Conservation (phyloP, 2,888 invertebrate genomes). For the Oligia fasciuncula region DNA sequence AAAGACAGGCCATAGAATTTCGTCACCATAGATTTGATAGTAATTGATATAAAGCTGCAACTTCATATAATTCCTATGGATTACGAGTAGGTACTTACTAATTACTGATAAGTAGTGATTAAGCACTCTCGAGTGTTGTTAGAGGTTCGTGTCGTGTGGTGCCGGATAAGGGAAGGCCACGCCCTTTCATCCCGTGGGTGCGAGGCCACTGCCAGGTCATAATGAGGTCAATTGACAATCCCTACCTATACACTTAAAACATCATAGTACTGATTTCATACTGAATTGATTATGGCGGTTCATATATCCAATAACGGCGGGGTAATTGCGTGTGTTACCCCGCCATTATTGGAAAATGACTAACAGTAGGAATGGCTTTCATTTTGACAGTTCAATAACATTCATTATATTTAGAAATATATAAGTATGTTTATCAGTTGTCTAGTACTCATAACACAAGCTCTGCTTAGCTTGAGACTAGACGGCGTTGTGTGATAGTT, state of each 20-base stretch:
- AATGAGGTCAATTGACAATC: slow-evolving; percentile 54
- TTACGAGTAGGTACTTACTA: neutral
- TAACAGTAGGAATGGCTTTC: no score
- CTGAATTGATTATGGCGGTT: neutral
- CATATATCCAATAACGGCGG: neutral
- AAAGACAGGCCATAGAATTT: neutral
- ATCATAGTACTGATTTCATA: slow-evolving; percentile 16
- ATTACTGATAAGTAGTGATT: neutral
- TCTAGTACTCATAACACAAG: no score
- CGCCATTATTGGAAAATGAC: no score
- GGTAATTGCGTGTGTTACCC: neutral
- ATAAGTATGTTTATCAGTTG: no score
- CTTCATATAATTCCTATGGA: neutral
- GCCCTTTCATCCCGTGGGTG: slow-evolving; percentile 49
- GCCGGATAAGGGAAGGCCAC: slow-evolving; percentile 41
- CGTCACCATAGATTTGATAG: neutral
- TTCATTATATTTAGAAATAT: no score
- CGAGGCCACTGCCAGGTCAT: slow-evolving; percentile 32
- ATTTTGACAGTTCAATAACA: no score
- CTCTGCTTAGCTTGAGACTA: no score
- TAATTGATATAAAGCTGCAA: neutral
- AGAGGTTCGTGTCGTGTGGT: slow-evolving; percentile 19
- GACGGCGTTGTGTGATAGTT: no score
- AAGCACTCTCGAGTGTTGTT: slow-evolving; percentile 5
- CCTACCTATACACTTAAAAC: slow-evolving; percentile 8